Evolutionary conservation across 2,113 vertebrate species (phyloP).

Genomic region (Oenanthe oenanthe): DNA sequence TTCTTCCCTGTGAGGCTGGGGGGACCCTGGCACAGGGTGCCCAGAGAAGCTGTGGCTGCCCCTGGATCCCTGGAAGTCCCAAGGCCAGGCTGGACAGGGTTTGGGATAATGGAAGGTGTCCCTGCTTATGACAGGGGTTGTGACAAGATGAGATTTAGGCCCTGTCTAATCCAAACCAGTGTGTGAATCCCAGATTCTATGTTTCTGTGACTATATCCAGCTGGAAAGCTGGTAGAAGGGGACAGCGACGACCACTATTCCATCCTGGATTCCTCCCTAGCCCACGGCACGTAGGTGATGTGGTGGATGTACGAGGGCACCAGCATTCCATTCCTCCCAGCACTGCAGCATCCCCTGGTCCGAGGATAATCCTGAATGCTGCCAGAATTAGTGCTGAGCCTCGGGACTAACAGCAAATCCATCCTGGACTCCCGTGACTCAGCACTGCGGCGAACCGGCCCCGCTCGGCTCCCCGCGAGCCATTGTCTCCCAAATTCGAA

Average conservation of each 20-base stretch:
- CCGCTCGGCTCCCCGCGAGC: slow-evolving; percentile 6
- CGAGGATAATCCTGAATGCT: not conserved
- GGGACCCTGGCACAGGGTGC: not conserved
- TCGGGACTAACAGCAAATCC: not conserved
- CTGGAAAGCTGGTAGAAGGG: not conserved
- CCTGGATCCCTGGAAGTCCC: not conserved
- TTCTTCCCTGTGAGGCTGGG: rapidly evolving
- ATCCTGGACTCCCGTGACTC: slow-evolving; percentile 48
- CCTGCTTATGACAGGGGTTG: not conserved
- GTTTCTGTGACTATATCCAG: not conserved
- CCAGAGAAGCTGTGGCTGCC: not conserved
- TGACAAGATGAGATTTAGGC: not conserved
- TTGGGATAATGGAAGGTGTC: not conserved
- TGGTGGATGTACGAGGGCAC: not conserved
- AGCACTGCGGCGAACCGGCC: slow-evolving; percentile 22
- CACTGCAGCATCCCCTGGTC: not conserved
- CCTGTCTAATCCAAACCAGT: not conserved
- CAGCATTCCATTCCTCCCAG: not conserved
- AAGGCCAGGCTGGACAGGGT: rapidly evolving
- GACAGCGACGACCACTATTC: not conserved
- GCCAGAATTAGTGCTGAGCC: not conserved
- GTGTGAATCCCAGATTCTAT: not conserved
- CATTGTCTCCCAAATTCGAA: slow-evolving; percentile 64
- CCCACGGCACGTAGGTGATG: rapidly evolving
- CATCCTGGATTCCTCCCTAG: not conserved